Percentiles rank a stretch among this genome's conserved stretches.
Evolutionary conservation across 2,113 vertebrate genomes (phyloP).

Genomic region (Apteryx mantelli): DNA sequence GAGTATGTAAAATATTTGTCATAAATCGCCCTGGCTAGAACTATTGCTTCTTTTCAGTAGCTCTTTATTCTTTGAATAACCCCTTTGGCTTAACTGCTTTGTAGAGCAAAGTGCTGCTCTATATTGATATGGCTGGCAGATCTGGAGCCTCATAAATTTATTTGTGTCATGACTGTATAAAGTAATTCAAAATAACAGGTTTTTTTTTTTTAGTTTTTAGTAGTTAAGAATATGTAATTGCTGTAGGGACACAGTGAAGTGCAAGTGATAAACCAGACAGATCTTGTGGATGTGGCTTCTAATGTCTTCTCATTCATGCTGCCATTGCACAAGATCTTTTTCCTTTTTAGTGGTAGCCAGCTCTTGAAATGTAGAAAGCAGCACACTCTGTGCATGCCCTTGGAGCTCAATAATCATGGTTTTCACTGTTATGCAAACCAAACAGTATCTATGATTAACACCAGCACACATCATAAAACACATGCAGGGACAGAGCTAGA

Average conservation of each 20-base stretch:
- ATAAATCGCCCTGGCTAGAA: neutral
- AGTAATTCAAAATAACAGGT: slow-evolving; percentile 25
- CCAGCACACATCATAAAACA: neutral
- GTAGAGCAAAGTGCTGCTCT: neutral
- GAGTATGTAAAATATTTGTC: neutral
- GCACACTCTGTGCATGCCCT: neutral
- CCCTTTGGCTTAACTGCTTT: neutral
- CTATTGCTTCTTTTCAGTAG: neutral
- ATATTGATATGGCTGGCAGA: neutral
- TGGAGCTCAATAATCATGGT: slow-evolving; percentile 1
- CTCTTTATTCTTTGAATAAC: neutral
- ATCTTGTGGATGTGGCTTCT: neutral
- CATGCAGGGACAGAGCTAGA: neutral
- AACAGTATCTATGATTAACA: slow-evolving; percentile 20
- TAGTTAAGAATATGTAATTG: slow-evolving; percentile 9
- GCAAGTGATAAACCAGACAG: neutral
- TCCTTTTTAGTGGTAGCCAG: neutral
- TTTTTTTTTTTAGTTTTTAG: neutral
- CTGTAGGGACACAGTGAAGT: neutral
- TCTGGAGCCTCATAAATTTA: neutral
- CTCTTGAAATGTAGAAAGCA: slow-evolving; percentile 7
- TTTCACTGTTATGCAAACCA: slow-evolving; percentile 41
- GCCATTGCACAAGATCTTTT: neutral
- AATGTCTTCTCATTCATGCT: neutral
- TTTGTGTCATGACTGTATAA: neutral